Evolutionary conservation across 2,888 invertebrate genomes (phyloP).

Genomic region (Latheticus oryzae): DNA sequence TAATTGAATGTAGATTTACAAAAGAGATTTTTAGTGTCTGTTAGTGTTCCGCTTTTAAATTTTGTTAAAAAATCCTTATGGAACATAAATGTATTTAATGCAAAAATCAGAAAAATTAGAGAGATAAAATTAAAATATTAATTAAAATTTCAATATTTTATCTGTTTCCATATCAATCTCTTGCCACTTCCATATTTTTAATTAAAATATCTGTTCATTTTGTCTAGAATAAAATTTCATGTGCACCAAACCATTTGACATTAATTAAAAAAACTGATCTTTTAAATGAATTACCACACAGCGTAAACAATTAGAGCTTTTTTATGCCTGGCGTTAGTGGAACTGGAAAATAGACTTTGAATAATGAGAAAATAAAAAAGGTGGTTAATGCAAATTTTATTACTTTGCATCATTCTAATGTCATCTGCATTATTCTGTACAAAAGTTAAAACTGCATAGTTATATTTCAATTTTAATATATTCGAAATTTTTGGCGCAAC

Average conservation of each 20-base stretch:
- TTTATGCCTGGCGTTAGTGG: conserved; percentile 2
- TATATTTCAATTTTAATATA: too few relatives aligned
- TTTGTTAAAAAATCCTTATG: too few relatives aligned
- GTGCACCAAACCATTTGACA: neutral
- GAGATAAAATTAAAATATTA: neutral
- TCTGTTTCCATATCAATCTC: too few relatives aligned
- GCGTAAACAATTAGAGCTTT: conserved; percentile 15
- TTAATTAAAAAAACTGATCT: conserved; percentile 17
- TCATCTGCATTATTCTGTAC: neutral
- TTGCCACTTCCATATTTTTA: too few relatives aligned
- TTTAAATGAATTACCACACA: conserved; percentile 10
- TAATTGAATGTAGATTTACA: conserved; percentile 2
- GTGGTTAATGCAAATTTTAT: neutral
- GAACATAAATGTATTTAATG: too few relatives aligned
- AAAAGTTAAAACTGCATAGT: too few relatives aligned
- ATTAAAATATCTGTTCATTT: too few relatives aligned
- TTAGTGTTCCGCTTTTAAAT: neutral
- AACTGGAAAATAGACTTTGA: conserved; percentile 14
- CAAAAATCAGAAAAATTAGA: neutral
- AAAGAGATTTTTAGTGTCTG: conserved; percentile 1
- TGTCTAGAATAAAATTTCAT: neutral
- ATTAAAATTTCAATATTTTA: too few relatives aligned
- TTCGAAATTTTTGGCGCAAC: too few relatives aligned
- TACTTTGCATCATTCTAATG: neutral
- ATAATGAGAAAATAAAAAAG: neutral